Evolutionary conservation across 2,888 invertebrate species (phyloP).

Genomic region (Chrysolina haemoptera): DNA sequence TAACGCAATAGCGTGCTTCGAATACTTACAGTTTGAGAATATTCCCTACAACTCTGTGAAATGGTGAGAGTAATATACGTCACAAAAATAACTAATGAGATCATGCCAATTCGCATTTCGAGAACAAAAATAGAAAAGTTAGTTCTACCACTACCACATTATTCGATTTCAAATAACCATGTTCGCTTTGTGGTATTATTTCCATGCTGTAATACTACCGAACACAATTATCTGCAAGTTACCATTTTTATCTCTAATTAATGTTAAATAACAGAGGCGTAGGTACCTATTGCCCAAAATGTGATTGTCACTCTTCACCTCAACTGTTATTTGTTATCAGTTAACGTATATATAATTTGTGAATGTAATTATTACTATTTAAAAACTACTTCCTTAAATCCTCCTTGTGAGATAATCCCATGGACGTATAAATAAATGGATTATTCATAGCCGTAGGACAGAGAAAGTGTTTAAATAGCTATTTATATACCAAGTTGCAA

Average conservation of each 20-base stretch:
- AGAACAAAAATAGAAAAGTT: not conserved
- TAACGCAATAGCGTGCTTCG: not conserved
- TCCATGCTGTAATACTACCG: not conserved
- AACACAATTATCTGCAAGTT: not conserved
- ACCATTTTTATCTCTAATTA: not conserved
- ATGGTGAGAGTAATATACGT: conserved; percentile 11
- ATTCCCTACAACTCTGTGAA: conserved; percentile 45
- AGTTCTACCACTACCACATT: not conserved
- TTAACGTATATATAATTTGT: not conserved
- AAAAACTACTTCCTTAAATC: not conserved
- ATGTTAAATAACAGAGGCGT: not conserved
- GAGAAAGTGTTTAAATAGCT: not conserved
- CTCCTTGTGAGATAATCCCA: too few species aligned
- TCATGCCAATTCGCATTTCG: not conserved
- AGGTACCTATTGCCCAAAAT: not conserved
- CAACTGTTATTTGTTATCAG: not conserved
- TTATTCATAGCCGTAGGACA: not conserved
- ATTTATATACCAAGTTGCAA: too few species aligned
- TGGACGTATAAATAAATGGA: too few species aligned
- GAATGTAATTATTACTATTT: not conserved
- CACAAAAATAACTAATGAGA: conserved; percentile 19
- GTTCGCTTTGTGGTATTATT: not conserved
- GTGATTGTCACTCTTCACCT: not conserved
- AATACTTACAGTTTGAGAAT: conserved; percentile 44
- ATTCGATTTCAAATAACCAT: not conserved